phyloP scores from a whole-genome alignment of 2,797 vertebrate genomes.

The Premnoplex brunnescens region DNA sequence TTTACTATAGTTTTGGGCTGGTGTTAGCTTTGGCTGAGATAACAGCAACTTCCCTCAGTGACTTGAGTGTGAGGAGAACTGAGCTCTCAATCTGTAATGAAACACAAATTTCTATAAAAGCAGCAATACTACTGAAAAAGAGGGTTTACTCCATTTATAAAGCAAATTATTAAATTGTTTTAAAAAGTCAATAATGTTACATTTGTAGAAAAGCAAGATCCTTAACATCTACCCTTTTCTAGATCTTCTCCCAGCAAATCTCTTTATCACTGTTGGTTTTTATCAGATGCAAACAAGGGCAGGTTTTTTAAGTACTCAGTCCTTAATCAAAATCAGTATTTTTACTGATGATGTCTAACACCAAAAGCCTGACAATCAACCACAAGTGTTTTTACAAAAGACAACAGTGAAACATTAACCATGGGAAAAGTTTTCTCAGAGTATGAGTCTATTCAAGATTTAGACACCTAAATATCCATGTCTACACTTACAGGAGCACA shows the following conservation, averaged over 20 bases:
- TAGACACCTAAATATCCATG: background rate
- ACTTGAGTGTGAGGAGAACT: background rate
- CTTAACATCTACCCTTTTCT: background rate
- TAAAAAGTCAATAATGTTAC: rapidly evolving
- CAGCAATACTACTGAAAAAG: background rate
- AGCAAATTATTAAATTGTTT: background rate
- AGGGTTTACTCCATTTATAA: background rate
- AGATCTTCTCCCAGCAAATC: background rate
- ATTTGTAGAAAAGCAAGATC: background rate
- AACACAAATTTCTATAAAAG: background rate
- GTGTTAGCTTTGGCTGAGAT: background rate
- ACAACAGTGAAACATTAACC: background rate
- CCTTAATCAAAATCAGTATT: background rate
- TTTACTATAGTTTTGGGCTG: background rate
- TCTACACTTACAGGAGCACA: background rate
- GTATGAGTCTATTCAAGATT: background rate
- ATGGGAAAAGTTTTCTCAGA: background rate
- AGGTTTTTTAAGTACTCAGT: background rate
- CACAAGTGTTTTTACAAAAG: background rate
- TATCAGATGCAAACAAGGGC: background rate
- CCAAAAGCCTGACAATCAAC: background rate
- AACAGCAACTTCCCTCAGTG: background rate
- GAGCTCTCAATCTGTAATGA: background rate
- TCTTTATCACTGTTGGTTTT: background rate
- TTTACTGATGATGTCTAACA: background rate